Percentiles rank a stretch among this genome's conserved stretches.
These are phyloP conservation scores for Formica aserva DNA, from an alignment of 2,888 invertebrate species.

Conservation along the genomic window DNA sequence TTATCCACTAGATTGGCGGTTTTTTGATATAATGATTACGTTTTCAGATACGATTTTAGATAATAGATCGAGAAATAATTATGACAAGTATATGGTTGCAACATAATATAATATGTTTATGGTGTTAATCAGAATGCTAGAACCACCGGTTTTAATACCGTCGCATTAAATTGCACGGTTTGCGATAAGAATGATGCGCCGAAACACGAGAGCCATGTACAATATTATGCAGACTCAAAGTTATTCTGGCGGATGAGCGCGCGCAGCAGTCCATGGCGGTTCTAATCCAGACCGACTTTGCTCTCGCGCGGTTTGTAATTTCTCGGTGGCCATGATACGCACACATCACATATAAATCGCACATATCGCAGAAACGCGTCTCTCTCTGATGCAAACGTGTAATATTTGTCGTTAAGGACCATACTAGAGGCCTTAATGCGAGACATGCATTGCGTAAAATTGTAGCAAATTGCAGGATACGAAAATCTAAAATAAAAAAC, in stretches of 20 bases:
- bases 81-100: constrained; percentile 7
- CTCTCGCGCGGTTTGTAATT: constrained; percentile 76
- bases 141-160: constrained; percentile 36
- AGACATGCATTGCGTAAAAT: background rate
- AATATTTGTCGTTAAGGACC: background rate
- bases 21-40: background rate
- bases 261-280: constrained; percentile 70
- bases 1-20: background rate
- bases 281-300: constrained; percentile 74
- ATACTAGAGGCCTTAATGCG: background rate
- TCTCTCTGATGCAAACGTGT: constrained; percentile 11
- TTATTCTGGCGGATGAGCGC: constrained; percentile 76
- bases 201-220: constrained; percentile 63
- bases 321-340: constrained; percentile 72
- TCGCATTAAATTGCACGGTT: constrained; percentile 33
- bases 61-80: constrained; percentile 14
- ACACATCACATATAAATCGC: background rate
- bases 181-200: constrained; percentile 58
- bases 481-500: background rate
- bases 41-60: background rate
- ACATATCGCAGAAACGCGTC: constrained; percentile 23
- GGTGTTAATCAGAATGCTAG: constrained; percentile 36
- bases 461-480: background rate
- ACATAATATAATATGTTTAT: background rate
- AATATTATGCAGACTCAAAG: constrained; percentile 73